phyloP scores from a whole-genome alignment of 2,797 vertebrate species.

The Enteromius treurensis region DNA sequence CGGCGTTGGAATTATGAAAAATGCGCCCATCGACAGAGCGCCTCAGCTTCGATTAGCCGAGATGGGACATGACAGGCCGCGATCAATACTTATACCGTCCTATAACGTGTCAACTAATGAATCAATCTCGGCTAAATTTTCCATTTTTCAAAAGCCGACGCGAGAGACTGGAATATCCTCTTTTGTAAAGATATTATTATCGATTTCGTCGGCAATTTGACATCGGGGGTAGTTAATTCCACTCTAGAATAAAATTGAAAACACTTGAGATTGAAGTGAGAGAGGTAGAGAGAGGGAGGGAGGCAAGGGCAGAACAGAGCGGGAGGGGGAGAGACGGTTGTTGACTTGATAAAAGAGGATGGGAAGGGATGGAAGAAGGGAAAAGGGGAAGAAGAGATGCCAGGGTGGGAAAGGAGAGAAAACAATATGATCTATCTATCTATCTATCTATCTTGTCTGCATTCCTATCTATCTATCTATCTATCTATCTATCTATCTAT shows the following conservation, averaged over 20 bases:
- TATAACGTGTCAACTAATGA: conserved; percentile 99
- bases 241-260: conserved; percentile 99
- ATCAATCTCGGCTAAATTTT: conserved; percentile 99
- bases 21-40: conserved; percentile 98
- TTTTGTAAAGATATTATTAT: conserved; percentile 99
- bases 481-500: not conserved
- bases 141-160: conserved; percentile 99
- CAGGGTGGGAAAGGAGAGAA: conserved; percentile 64
- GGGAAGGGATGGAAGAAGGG: conserved; percentile 82
- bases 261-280: conserved; percentile 97
- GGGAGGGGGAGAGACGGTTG: conserved; percentile 80
- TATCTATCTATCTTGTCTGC: conserved; percentile 23
- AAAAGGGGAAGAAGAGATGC: conserved; percentile 75
- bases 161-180: conserved; percentile 99
- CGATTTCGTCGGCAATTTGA: conserved; percentile 99
- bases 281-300: conserved; percentile 76
- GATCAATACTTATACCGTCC: conserved; percentile 99
- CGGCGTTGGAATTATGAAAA: conserved; percentile 99
- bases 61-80: conserved; percentile 99
- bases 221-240: conserved; percentile 99
- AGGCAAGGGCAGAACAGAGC: conserved; percentile 73
- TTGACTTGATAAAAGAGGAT: conserved; percentile 89
- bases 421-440: conserved; percentile 60
- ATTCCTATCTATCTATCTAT: conserved; percentile 1
- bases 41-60: conserved; percentile 99